Evolutionary conservation across 1,140 invertebrate species (phyloP).

Genomic region (Episyrphus balteatus): DNA sequence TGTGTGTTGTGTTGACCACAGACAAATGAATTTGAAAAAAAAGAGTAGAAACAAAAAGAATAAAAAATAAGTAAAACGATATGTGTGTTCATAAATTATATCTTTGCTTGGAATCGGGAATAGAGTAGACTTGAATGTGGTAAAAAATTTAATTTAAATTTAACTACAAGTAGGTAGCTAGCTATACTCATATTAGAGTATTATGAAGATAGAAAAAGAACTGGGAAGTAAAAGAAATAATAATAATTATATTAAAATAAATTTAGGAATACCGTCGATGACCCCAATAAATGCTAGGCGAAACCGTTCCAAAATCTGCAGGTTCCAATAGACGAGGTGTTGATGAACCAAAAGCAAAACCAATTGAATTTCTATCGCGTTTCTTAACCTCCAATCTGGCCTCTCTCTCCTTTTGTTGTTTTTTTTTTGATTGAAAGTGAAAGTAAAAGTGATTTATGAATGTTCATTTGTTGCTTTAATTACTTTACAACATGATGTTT

Average conservation of each 20-base stretch:
- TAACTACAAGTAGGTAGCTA: too few species aligned
- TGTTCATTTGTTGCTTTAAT: neutral
- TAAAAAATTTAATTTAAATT: too few species aligned
- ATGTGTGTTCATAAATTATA: neutral
- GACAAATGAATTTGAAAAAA: neutral
- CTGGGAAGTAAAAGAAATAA: neutral
- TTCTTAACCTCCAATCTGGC: constrained; percentile 65
- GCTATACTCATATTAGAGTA: too few species aligned
- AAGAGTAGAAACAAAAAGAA: neutral
- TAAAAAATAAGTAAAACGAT: constrained; percentile 1
- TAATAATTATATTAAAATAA: constrained; percentile 1
- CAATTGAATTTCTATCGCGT: constrained; percentile 51
- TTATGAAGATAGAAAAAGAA: too few species aligned
- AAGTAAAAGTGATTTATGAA: neutral
- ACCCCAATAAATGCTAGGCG: constrained; percentile 58
- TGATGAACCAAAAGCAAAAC: constrained; percentile 80
- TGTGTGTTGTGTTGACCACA: neutral
- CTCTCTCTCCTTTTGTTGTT: constrained; percentile 52
- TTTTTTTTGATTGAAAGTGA: neutral
- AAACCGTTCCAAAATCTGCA: constrained; percentile 51
- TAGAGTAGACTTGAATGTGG: too few species aligned
- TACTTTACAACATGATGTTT: neutral
- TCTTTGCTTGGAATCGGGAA: too few species aligned
- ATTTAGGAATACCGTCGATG: constrained; percentile 47
- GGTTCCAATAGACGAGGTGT: constrained; percentile 77